Evolutionary conservation across 2,888 invertebrate species (phyloP).

Genomic region (Agonum fuliginosum): DNA sequence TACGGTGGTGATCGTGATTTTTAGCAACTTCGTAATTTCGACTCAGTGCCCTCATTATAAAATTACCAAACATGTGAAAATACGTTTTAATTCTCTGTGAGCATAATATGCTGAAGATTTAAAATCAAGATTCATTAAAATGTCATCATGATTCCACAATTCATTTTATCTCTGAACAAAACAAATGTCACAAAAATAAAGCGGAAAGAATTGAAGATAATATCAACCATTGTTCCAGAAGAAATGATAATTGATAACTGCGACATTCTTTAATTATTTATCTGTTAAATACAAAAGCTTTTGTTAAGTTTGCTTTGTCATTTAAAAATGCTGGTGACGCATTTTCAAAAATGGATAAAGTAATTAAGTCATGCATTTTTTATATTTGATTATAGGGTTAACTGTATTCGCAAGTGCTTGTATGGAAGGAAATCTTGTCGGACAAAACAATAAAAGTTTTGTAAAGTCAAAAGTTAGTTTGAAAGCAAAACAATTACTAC

Average conservation of each 20-base stretch:
- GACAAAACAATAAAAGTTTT: conserved; percentile 37
- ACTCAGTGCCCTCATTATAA: no score
- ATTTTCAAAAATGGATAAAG: neutral
- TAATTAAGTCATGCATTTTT: no score
- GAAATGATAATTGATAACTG: conserved; percentile 38
- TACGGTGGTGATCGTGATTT: no score
- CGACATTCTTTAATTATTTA: conserved; percentile 49
- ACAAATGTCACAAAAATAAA: conserved; percentile 33
- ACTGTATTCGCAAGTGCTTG: conserved; percentile 6
- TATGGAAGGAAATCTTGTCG: conserved; percentile 20
- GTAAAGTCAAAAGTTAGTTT: conserved; percentile 20
- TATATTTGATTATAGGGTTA: neutral
- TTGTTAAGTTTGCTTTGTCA: conserved; percentile 20
- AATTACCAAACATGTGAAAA: neutral
- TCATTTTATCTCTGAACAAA: conserved; percentile 24
- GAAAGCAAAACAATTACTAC: conserved; percentile 27
- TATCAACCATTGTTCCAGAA: conserved; percentile 32
- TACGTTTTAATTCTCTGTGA: neutral
- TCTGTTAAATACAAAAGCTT: conserved; percentile 30
- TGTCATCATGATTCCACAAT: conserved; percentile 4
- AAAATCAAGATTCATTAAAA: neutral
- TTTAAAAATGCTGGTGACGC: neutral
- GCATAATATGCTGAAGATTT: no score
- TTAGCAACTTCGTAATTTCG: no score
- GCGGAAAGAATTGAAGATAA: conserved; percentile 35